These are phyloP conservation scores for Rhorus exstirpatorius DNA, from an alignment of 2,888 invertebrate genomes.

Conservation along the genomic window DNA sequence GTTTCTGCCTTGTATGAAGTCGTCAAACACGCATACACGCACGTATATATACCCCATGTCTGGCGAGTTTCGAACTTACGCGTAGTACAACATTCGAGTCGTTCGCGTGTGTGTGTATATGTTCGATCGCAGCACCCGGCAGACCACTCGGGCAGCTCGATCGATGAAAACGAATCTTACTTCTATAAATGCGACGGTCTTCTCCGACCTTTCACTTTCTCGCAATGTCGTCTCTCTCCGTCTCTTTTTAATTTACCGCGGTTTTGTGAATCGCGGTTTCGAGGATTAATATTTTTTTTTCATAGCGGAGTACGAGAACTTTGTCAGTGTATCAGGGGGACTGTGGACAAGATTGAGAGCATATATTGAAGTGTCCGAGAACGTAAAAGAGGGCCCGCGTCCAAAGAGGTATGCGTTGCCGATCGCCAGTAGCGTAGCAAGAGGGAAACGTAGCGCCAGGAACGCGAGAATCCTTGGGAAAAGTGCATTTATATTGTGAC, in stretches of 20 bases:
- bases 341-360: too few species aligned
- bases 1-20: conserved; percentile 40
- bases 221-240: conserved; percentile 13
- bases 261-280: too few species aligned
- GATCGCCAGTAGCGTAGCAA: too few species aligned
- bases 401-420: too few species aligned
- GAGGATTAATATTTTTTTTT: conserved; percentile 20
- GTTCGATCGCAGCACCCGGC: conserved; percentile 61
- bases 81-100: conserved; percentile 27
- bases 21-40: background rate
- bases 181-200: conserved; percentile 53
- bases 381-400: too few species aligned
- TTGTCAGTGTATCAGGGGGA: too few species aligned
- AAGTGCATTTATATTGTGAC: too few species aligned
- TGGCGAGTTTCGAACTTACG: background rate
- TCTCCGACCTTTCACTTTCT: conserved; percentile 64
- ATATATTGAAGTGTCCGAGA: too few species aligned
- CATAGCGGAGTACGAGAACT: too few species aligned
- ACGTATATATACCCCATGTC: conserved; percentile 8
- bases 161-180: conserved; percentile 66
- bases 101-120: conserved; percentile 34
- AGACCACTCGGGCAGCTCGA: conserved; percentile 51
- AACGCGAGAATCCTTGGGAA: too few species aligned
- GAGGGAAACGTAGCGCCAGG: too few species aligned
- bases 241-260: background rate